phyloP scores from a whole-genome alignment of 2,888 invertebrate species.

The Leptinotarsa juncta region DNA sequence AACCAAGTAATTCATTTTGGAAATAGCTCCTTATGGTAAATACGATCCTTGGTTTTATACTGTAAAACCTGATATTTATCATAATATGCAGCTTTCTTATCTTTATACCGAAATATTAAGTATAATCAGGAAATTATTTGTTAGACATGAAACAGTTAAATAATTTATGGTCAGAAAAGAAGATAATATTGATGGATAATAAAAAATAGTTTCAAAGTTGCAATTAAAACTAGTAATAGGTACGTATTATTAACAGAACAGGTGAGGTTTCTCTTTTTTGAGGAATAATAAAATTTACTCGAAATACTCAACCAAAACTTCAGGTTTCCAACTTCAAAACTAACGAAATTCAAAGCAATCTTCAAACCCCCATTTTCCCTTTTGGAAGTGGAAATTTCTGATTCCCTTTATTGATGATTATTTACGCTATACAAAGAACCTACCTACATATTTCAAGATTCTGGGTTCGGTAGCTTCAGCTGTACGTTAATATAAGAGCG shows the following conservation, averaged over 20 bases:
- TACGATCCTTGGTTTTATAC: not conserved
- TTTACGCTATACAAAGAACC: too few relatives aligned
- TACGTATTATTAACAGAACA: not conserved
- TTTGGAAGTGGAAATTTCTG: too few relatives aligned
- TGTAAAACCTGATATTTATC: not conserved
- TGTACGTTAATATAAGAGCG: too few relatives aligned
- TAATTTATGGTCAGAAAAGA: not conserved
- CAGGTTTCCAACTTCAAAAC: too few relatives aligned
- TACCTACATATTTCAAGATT: too few relatives aligned
- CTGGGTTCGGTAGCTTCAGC: too few relatives aligned
- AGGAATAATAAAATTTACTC: not conserved
- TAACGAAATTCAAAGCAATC: too few relatives aligned
- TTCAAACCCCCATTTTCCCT: too few relatives aligned
- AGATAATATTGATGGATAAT: slow-evolving; percentile 8
- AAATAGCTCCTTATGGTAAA: not conserved
- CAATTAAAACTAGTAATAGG: not conserved
- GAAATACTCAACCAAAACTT: not conserved
- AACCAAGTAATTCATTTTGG: not conserved
- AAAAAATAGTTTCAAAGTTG: slow-evolving; percentile 14
- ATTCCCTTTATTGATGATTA: too few relatives aligned
- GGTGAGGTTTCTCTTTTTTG: not conserved
- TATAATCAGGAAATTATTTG: not conserved
- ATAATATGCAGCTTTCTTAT: not conserved
- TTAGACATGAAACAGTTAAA: not conserved
- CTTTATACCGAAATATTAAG: not conserved